Base-by-base conservation (phyloP, 2,888 invertebrate species). In the Phymatocera aterrima region DNA sequence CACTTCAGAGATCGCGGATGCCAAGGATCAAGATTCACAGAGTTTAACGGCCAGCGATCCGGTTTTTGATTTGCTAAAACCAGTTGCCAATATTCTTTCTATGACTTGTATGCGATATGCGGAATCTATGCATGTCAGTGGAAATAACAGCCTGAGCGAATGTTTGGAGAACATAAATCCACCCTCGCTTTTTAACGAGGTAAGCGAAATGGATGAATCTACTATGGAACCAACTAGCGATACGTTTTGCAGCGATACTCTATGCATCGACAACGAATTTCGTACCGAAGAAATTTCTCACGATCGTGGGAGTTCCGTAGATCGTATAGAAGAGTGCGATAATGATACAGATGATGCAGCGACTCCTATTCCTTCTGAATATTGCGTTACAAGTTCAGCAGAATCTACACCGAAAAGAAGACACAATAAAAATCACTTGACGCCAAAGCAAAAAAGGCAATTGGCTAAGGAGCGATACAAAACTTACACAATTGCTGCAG, bases 401-500 rank as follows among this genome's bases (percentile, higher is more conserved):
- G 96, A 96, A 84, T 94, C 95, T 0, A 95, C 96, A 0, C 96
- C 96, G 0, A 95, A 94, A 83, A 94, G 93, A 84, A 92, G 92
- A 37, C 90, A 91, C 77, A 91, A 91, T 83, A 87, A 91, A 0
- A 91, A 88, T 79, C 88, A 89, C 74, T 86, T 96, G 79, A 96
- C 96, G 0, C 96, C 96, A 0, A 96, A 96, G 89, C 96, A 96
- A 87, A 95, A 95, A 85, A 91, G 97, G 54, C 94, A 94, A 83
- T 89, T 95, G 48, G 93, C 95, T 1, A 95, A 96, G 87, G 96
- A 97, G 84, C 93, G 97, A 80, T 96, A 94, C 87, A 95, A 95
- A 88, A 97, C 97, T 0, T 97, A 97, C 87, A 96, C 96, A 0
- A 95, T 97, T 54, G 94, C 94, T 0, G 94, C 93, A 0, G 93